A percentile compares a stretch with the other conserved stretches of the same genome.
These are phyloP conservation scores for Aulostomus chinensis DNA, from an alignment of 2,797 vertebrate species.

Conservation along the genomic window DNA sequence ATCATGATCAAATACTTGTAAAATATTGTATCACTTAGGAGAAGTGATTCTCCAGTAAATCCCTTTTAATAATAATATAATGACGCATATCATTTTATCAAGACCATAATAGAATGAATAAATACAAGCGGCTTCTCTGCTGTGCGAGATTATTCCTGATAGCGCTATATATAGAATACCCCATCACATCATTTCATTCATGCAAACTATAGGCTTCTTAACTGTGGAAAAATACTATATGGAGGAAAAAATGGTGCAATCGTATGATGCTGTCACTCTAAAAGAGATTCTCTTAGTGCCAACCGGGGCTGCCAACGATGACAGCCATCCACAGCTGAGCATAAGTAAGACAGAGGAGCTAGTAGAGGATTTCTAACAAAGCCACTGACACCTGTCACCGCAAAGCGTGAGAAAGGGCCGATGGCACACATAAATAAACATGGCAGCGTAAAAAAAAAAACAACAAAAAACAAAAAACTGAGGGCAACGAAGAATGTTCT, in stretches of 20 bases:
- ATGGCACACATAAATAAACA: conserved; percentile 59
- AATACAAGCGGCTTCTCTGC: no score
- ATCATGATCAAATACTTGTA: no score
- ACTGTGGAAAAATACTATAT: background rate
- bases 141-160: no score
- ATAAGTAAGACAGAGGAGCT: conserved; percentile 42
- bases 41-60: no score
- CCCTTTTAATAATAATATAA: no score
- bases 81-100: no score
- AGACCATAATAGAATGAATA: no score
- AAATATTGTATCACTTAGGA: no score
- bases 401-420: conserved; percentile 28
- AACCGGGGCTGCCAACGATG: conserved; percentile 20
- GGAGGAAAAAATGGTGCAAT: background rate
- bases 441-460: conserved; percentile 47
- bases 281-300: conserved; percentile 22
- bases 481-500: conserved; percentile 38
- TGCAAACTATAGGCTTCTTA: no score
- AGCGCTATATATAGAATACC: background rate
- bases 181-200: background rate
- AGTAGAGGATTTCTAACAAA: conserved; percentile 44
- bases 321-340: conserved; percentile 37
- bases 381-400: conserved; percentile 49
- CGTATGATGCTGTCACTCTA: conserved; percentile 10
- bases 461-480: conserved; percentile 22